phyloP scores from a whole-genome alignment of 2,888 invertebrate species.

The Heliconius erato region DNA sequence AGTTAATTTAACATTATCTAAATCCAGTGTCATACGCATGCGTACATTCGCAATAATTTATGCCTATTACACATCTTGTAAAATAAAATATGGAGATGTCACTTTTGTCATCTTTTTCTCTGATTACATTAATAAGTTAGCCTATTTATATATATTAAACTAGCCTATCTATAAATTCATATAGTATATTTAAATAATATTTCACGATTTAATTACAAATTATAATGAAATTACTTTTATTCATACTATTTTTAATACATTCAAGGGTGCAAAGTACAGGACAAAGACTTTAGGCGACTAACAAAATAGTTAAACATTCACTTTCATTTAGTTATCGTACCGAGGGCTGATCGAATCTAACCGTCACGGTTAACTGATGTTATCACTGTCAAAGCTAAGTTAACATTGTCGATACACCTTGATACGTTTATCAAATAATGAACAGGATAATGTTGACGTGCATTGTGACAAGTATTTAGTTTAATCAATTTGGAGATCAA shows the following conservation, averaged over 20 bases:
- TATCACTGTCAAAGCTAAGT: constrained; percentile 46
- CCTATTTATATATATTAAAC: not conserved
- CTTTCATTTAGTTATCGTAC: constrained; percentile 41
- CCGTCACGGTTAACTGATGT: constrained; percentile 44
- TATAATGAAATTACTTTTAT: not conserved
- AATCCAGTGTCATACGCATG: constrained; percentile 42
- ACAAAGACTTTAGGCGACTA: constrained; percentile 19
- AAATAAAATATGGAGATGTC: not conserved
- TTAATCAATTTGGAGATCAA: not conserved
- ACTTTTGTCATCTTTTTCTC: not conserved
- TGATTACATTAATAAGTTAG: not conserved
- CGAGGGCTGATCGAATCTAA: constrained; percentile 42
- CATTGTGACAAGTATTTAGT: constrained; percentile 27
- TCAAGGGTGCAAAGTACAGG: constrained; percentile 15
- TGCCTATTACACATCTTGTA: constrained; percentile 14
- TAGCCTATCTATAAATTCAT: no score
- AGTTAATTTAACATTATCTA: constrained; percentile 48
- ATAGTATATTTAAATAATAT: no score
- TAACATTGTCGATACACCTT: constrained; percentile 33
- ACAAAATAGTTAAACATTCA: constrained; percentile 39
- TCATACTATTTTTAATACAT: not conserved
- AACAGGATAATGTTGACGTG: constrained; percentile 9
- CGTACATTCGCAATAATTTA: constrained; percentile 33
- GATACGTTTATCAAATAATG: constrained; percentile 31
- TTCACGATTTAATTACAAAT: not conserved